These are phyloP conservation scores for Nettapus auritus DNA, from an alignment of 2,113 vertebrate genomes.

Conservation along the genomic window DNA sequence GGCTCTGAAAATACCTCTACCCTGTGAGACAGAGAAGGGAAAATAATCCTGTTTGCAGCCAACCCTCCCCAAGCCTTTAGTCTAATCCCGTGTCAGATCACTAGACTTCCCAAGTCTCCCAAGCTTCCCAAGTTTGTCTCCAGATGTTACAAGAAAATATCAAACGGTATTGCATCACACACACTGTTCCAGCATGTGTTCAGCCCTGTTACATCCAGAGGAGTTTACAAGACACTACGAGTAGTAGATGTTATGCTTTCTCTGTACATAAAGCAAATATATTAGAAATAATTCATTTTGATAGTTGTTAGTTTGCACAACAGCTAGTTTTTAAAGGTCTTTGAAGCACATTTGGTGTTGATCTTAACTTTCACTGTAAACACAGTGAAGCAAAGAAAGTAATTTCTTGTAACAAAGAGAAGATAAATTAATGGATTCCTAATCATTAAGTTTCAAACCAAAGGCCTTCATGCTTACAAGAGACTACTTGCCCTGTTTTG, in stretches of 20 bases:
- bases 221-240: background rate
- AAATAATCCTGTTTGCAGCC: conserved; percentile 16
- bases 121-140: background rate
- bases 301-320: background rate
- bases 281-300: background rate
- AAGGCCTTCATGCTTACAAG: background rate
- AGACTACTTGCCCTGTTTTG: background rate
- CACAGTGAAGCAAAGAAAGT: background rate
- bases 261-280: background rate
- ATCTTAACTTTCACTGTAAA: background rate
- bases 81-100: background rate
- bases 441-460: background rate
- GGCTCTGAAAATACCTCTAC: background rate
- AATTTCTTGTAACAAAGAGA: background rate
- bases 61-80: background rate
- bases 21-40: background rate
- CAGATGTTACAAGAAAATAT: background rate
- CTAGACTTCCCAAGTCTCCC: too few species aligned
- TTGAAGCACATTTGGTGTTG: background rate
- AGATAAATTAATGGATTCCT: background rate
- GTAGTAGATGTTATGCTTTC: background rate
- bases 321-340: background rate
- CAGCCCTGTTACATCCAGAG: background rate
- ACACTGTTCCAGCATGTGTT: background rate
- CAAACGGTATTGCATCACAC: background rate